Evolutionary conservation across 2,113 vertebrate species (phyloP), one percentile per base, ranked within the genome.

Genomic region (Daphoenositta chrysoptera): DNA sequence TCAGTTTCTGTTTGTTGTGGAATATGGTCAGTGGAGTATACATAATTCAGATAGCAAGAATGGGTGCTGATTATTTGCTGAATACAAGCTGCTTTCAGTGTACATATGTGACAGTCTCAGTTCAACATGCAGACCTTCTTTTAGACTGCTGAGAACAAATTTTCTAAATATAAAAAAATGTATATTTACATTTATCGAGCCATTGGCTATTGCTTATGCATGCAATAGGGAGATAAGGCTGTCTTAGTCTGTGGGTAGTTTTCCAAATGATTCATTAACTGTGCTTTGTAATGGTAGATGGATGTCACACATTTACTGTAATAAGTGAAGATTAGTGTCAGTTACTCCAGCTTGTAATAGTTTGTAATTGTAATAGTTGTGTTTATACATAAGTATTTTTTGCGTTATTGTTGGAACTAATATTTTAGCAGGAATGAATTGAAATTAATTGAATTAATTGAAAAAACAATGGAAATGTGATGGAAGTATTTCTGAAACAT

Each of bases 141-240:
- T 83, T 39, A 84, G 63, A 57, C 61, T 71, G 56, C 50, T 53
- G 50, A 90, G 80, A 91, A 90, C 10, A 71, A 85, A 89, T 91
- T 81, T 89, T 86, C 56, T 83, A 97, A 93, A 93, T 94, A 87
- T 19, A 73, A 69, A 71, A 89, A 39, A 68, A 65, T 16, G 60
- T 94, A 53, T 95, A 94, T 97, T 97, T 97, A 92, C 88, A 93
- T 94, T 87, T 96, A 83, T 89, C 1, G 2, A 96, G 89, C 95
- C 90, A 92, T 50, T 97, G 97, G 91, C 96, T 97, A 78, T 96
- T 98, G 60, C 82, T 98, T 97, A 92, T 96, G 86, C 87, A 93
- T 97, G 94, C 94, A 94, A 3, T 95, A 90, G 94, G 76, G 92
- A 97, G 87, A 89, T 97, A 96, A 98, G 94, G 31, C 76, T 12